A percentile compares a stretch with the other conserved stretches of the same genome.
phyloP scores from a whole-genome alignment of 2,113 vertebrate species.

The Naja naja region DNA sequence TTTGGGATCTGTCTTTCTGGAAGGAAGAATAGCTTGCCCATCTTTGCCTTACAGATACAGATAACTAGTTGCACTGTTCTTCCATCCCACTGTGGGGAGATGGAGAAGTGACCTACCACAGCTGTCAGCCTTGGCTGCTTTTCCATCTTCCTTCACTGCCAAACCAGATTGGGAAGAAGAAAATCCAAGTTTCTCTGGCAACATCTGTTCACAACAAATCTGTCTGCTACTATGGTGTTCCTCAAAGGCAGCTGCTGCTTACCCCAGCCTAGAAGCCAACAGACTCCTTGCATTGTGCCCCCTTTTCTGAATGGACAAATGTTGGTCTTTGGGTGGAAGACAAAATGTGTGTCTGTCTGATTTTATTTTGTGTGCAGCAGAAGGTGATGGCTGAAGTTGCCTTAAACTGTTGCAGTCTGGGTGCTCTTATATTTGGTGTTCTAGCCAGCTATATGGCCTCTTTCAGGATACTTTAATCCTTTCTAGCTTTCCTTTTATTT shows the following conservation, averaged over 20 bases:
- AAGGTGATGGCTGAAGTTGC: neutral
- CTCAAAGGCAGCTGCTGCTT: neutral
- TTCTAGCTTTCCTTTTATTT: neutral
- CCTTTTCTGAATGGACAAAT: neutral
- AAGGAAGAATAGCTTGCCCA: neutral
- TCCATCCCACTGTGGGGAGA: neutral
- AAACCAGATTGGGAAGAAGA: neutral
- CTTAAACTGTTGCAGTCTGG: neutral
- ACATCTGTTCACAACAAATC: neutral
- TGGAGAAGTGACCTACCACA: neutral
- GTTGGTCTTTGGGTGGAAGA: neutral
- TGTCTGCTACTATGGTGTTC: neutral
- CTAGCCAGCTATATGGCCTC: neutral
- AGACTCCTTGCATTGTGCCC: neutral
- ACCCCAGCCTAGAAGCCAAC: neutral
- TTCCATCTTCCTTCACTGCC: neutral
- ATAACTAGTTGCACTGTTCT: neutral
- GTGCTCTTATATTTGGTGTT: neutral
- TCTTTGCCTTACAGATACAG: neutral
- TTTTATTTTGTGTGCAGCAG: neutral
- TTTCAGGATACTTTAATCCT: neutral
- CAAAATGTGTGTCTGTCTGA: neutral
- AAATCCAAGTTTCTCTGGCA: neutral
- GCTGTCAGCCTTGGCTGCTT: neutral
- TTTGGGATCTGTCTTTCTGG: neutral